Conservation (phyloP, 2,888 invertebrate genomes). For the Ceramica pisi region DNA sequence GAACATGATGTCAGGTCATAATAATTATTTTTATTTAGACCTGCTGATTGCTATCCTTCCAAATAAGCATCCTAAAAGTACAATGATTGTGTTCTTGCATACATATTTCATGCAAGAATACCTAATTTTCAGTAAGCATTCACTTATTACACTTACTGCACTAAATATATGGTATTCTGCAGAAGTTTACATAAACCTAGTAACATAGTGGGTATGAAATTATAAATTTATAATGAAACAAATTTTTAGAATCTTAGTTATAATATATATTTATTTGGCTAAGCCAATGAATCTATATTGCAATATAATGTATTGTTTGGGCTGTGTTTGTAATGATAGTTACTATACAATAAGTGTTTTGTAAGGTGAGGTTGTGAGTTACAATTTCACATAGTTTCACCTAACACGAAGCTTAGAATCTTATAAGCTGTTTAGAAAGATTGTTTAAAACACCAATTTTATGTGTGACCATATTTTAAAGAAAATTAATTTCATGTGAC, state of each 20-base stretch:
- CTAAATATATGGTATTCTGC: not conserved
- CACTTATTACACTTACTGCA: not conserved
- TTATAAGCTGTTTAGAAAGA: slow-evolving; percentile 35
- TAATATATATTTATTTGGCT: slow-evolving; percentile 71
- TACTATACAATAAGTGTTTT: slow-evolving; percentile 55
- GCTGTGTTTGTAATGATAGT: slow-evolving; percentile 65
- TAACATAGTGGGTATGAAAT: slow-evolving; percentile 16
- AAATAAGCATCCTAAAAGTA: not conserved
- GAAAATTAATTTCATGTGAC: not conserved
- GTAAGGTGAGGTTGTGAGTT: slow-evolving; percentile 68
- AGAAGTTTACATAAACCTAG: not conserved
- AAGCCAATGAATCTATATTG: slow-evolving; percentile 65
- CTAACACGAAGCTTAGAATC: slow-evolving; percentile 8
- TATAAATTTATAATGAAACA: slow-evolving; percentile 46
- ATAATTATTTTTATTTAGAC: not conserved
- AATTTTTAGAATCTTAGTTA: slow-evolving; percentile 54
- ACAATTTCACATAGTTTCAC: slow-evolving; percentile 41
- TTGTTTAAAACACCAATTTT: slow-evolving; percentile 7
- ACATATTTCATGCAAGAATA: not conserved
- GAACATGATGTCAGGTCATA: not conserved
- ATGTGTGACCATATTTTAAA: slow-evolving; percentile 4
- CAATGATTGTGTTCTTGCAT: slow-evolving; percentile 9
- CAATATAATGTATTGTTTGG: slow-evolving; percentile 63
- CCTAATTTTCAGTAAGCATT: not conserved
- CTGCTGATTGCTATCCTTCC: not conserved